These are phyloP conservation scores for Lepus oiostolus DNA, from an alignment of 2,797 vertebrate genomes.

Conservation along the genomic window DNA sequence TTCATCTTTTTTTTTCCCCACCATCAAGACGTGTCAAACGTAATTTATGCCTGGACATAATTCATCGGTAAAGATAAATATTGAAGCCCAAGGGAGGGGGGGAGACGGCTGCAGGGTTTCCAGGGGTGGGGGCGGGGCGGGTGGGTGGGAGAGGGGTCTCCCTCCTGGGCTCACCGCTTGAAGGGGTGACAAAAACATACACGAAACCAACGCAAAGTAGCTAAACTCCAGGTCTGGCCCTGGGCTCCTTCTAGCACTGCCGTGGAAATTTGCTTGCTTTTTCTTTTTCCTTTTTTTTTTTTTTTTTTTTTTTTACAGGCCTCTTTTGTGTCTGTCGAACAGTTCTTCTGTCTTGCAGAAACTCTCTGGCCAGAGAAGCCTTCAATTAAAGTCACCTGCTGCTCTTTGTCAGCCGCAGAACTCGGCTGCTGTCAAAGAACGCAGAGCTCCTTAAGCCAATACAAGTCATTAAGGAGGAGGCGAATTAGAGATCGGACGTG, in stretches of 20 bases:
- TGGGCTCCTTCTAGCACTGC: constrained; percentile 80
- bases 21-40: constrained; percentile 86
- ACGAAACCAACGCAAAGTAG: constrained; percentile 77
- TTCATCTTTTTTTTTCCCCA: constrained; percentile 48
- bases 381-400: constrained; percentile 93
- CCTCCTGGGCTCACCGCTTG: constrained; percentile 65
- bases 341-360: constrained; percentile 89
- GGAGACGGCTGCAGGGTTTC: constrained; percentile 83
- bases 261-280: constrained; percentile 59
- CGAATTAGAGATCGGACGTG: constrained; percentile 89
- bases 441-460: constrained; percentile 90
- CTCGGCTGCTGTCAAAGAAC: constrained; percentile 87
- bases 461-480: constrained; percentile 91
- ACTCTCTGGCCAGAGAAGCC: constrained; percentile 87
- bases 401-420: constrained; percentile 89
- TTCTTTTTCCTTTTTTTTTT: constrained; percentile 71
- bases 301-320: constrained; percentile 87
- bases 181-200: constrained; percentile 58
- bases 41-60: constrained; percentile 88
- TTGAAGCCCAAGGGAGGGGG: constrained; percentile 85
- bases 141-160: constrained; percentile 2
- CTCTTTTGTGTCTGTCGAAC: constrained; percentile 91
- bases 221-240: constrained; percentile 74
- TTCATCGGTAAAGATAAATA: constrained; percentile 89
- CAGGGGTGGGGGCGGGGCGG: constrained; percentile 42